Base-by-base conservation (phyloP, 2,113 vertebrate species). In the Capreolus pygargus region DNA sequence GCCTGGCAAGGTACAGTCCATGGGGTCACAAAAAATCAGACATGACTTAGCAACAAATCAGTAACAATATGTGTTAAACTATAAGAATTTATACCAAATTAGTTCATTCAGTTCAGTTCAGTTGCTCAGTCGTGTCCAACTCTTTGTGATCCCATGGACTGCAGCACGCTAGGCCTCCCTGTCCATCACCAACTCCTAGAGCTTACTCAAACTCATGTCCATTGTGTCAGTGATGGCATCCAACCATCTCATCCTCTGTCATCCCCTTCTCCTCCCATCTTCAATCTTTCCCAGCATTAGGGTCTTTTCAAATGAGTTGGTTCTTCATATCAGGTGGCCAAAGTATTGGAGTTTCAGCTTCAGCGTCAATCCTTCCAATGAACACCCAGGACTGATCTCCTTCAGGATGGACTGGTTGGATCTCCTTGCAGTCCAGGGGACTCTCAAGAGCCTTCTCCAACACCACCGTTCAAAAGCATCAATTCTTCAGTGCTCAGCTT, bases 401-500 rank as follows among this genome's bases (percentile, higher is more conserved):
- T 70, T 39, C 12, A 70, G n/a, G n/a, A 70, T 12, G n/a, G n/a
- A 70, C 9, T 39, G 64, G 19, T 12, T 70, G n/a, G 9, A 67
- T 67, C 17, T 67, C 64, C 33, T 67, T 36, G 64, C 8, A 67
- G 33, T 36, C 17, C 64, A 67, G 2, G 64, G 64, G 33, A 70
- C 11, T 70, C n/a, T 70, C 67, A 39, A 36, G n/a, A 36, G 19
- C 36, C 23, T 70, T 70, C 9, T 36, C 64, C 64, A 70, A 70
- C 5, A 23, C n/a, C 64, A 70, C 19, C 23, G 64, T 70, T 70
- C 64, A 70, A 70, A 70, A 70, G n/a, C 64, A 70, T 70, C n/a
- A 70, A 23, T 70, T 70, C n/a, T 70, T 70, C 1, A 0, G 19
- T 0, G 0, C 19, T 70, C 19, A 36, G n/a, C 9, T 36, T 70